Conservation (phyloP, 2,797 vertebrate genomes). For the Brachymystax lenok region DNA sequence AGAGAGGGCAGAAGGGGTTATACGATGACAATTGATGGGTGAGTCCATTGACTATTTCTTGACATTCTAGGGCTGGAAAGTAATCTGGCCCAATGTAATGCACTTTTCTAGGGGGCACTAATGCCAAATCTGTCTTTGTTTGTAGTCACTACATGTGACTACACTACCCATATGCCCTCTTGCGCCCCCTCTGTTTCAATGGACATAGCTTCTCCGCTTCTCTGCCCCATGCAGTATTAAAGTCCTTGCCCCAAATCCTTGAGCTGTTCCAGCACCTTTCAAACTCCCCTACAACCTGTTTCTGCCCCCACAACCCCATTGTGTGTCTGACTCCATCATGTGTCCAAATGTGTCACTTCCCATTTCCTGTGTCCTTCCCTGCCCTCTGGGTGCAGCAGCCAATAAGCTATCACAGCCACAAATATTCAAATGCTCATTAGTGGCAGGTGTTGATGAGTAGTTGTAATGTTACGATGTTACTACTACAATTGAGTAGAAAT, state of each 20-base stretch:
- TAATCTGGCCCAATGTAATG: background rate
- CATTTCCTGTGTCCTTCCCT: background rate
- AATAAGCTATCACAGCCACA: slow-evolving; percentile 9
- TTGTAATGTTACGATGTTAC: background rate
- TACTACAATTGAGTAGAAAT: background rate
- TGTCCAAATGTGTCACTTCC: background rate
- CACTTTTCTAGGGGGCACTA: background rate
- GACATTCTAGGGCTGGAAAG: background rate
- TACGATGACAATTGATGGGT: background rate
- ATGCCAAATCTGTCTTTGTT: no score
- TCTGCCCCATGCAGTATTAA: background rate
- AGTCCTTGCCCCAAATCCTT: background rate
- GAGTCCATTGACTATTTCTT: background rate
- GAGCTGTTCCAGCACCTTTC: background rate
- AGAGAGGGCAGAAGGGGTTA: background rate
- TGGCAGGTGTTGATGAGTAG: background rate
- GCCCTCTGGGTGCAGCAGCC: slow-evolving; percentile 1
- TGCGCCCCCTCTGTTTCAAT: background rate
- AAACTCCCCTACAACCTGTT: no score
- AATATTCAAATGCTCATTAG: background rate
- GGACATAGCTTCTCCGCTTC: background rate
- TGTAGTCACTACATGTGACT: background rate
- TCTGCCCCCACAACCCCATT: background rate
- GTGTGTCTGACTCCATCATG: background rate
- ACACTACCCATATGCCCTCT: background rate